Evolutionary conservation across 2,888 invertebrate species (phyloP), one percentile per base, ranked within the genome.

Genomic region (Thecophora atra): DNA sequence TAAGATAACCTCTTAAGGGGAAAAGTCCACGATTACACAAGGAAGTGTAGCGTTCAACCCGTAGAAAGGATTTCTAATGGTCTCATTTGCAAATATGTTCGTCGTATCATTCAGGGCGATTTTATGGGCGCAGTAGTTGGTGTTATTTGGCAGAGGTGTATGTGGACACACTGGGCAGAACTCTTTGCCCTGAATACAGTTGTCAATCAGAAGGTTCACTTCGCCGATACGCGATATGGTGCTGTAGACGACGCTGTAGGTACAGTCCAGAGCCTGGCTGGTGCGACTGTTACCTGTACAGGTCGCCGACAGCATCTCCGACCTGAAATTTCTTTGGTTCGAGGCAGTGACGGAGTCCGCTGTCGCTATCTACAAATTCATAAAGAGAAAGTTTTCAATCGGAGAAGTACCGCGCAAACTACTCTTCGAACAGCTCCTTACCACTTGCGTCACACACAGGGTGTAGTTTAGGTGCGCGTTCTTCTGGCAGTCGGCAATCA

Each of bases 401-500:
- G n/a, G n/a, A n/a, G n/a, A n/a, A n/a, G n/a, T n/a, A n/a, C n/a
- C n/a, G n/a, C n/a, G n/a, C n/a, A n/a, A n/a, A n/a, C n/a, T n/a
- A n/a, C n/a, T n/a, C n/a, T 8, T 8, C 5, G 8, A 30, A 30
- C 5, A 6, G 30, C 7, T 19, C 74, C 76, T 73, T 54, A 77
- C 78, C 75, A 70, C 72, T 73, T 71, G 64, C 2, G 74, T 71
- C 4, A 73, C 69, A 51, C 78, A 78, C 4, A 69, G 19, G 2
- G 78, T 8, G 5, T 6, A 75, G 37, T 76, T 72, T 24, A 76
- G 74, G 1, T 62, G 17, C 17, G 30, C 15, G n/a, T 30, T 62
- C 11, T 70, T 71, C 6, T 52, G n/a, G 52, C 77, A 78, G 24
- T 37, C 54, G n/a, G 19, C 54, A 3, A 78, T 30, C 1, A 52